Evolutionary conservation across 2,113 vertebrate genomes (phyloP).

Genomic region (Lutjanus erythropterus): DNA sequence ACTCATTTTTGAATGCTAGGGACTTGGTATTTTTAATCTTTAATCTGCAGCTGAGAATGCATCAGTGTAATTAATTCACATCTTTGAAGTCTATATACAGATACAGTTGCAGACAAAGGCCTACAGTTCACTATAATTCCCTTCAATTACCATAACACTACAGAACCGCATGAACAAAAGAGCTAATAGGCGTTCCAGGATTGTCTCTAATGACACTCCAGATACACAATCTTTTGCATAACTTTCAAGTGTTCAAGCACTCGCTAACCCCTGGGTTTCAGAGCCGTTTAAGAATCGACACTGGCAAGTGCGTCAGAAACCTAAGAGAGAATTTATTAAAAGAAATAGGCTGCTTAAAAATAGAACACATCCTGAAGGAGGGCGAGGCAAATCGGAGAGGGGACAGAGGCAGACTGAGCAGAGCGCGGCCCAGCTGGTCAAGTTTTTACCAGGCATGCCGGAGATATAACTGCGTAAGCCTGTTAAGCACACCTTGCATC

Average conservation of each 20-base stretch:
- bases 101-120: conserved; percentile 34
- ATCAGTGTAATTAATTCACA: conserved; percentile 34
- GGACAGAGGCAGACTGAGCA: conserved; percentile 63
- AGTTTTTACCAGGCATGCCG: conserved; percentile 30
- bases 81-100: conserved; percentile 35
- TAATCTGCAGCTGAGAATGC: neutral
- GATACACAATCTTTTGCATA: conserved; percentile 2
- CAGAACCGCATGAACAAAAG: conserved; percentile 20
- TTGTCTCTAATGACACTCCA: conserved; percentile 20
- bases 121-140: conserved; percentile 23
- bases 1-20: too few species aligned
- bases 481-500: conserved; percentile 38
- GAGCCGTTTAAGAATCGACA: conserved; percentile 54
- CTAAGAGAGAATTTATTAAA: conserved; percentile 80
- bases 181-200: neutral
- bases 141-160: conserved; percentile 31
- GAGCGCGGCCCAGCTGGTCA: conserved; percentile 64
- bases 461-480: conserved; percentile 29
- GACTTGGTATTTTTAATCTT: too few species aligned
- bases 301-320: conserved; percentile 71
- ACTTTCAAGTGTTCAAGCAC: conserved; percentile 44
- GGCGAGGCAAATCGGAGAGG: conserved; percentile 66
- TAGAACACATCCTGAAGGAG: conserved; percentile 81
- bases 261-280: conserved; percentile 46
- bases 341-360: conserved; percentile 88